Evolutionary conservation across 2,888 invertebrate genomes (phyloP), one percentile per base, ranked within the genome.

Genomic region (Orgyia antiqua): DNA sequence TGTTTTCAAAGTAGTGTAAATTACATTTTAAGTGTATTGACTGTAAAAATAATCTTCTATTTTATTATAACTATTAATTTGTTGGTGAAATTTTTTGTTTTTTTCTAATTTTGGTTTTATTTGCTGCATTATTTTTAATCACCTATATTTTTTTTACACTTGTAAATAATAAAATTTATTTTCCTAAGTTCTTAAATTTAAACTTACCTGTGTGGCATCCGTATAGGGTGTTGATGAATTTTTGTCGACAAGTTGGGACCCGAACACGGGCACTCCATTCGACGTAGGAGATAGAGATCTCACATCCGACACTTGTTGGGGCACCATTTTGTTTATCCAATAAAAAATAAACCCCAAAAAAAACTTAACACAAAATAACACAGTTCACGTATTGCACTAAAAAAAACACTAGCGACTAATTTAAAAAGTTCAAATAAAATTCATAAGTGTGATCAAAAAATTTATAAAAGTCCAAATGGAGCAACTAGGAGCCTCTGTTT

Each of bases 171-270:
- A n/a, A n/a, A n/a, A n/a, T n/a, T n/a, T n/a, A n/a, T n/a, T n/a
- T n/a, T n/a, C n/a, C n/a, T n/a, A n/a, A n/a, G n/a, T n/a, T n/a
- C n/a, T n/a, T n/a, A n/a, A n/a, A n/a, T n/a, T 23, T 45, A n/a
- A 45, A 87, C 91, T 92, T 88, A 96, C 96, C 94, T 95, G 94
- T 60, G 98, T 99, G 44, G 98, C 98, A 89, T 99, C 98, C 68
- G 97, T 95, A 88, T 99, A 99, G 39, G 98, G 98, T 39, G 98
- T 98, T 31, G 92, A 89, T 17, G 97, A 97, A 76, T 94, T 93
- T 82, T 94, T 93, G 87, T 94, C 93, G 78, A 98, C 93, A 62
- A 93, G 89, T 76, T 95, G 93, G 35, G 97, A 97, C 58, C 97
- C 97, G 86, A 97, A 97, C 68, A 94, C 88, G 50, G 92, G 91